These are phyloP conservation scores for Danio albolineatus DNA, from an alignment of 2,797 vertebrate species.

Conservation along the genomic window DNA sequence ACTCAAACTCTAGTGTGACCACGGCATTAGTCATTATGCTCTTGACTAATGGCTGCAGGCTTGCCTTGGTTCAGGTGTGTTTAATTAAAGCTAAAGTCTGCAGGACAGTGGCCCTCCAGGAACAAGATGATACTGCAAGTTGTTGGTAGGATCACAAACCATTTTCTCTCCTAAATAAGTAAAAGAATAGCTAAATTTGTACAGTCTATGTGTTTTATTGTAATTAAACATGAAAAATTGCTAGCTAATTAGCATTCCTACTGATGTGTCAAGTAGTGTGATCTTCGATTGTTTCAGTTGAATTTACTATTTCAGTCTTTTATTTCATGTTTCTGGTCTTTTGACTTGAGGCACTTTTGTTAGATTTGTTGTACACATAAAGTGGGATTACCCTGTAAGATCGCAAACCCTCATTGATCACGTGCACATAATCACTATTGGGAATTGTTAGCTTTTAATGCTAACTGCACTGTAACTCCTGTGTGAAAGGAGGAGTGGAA, in stretches of 20 bases:
- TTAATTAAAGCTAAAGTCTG: neutral
- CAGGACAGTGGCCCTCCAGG: neutral
- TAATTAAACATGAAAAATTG: neutral
- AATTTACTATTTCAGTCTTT: neutral
- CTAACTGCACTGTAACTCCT: conserved; percentile 7
- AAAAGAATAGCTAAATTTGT: neutral
- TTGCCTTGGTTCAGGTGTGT: neutral
- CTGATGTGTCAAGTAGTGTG: neutral
- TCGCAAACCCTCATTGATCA: too few relatives aligned
- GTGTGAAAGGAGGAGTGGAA: neutral
- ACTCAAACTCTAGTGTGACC: too few relatives aligned
- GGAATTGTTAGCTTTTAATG: too few relatives aligned
- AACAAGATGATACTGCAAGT: neutral
- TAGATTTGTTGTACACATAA: neutral
- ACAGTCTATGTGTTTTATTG: neutral
- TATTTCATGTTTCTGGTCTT: neutral
- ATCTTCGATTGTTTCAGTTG: conserved; percentile 4
- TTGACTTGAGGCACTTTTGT: neutral
- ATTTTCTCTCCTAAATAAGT: neutral
- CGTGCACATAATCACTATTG: too few relatives aligned
- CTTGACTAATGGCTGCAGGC: too few relatives aligned
- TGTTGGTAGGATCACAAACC: neutral
- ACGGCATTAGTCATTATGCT: too few relatives aligned
- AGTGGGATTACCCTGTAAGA: neutral
- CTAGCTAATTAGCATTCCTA: neutral